Conservation (phyloP, 2,888 invertebrate genomes). For the Eupithecia tripunctaria region DNA sequence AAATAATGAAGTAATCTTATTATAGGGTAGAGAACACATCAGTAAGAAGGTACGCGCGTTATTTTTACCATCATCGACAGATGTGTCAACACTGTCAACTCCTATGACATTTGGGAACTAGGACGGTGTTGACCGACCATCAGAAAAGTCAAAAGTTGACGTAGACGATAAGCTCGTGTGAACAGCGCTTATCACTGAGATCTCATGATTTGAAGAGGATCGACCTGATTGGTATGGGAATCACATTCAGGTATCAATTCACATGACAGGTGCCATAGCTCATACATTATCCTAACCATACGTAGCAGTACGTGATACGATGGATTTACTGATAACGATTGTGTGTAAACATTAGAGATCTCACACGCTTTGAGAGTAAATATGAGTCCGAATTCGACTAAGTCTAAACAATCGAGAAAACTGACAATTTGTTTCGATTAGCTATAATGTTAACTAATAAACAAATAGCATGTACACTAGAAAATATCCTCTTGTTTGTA, state of each 20-base stretch:
- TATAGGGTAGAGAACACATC: not conserved
- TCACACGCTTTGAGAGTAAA: not conserved
- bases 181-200: conserved; percentile 65
- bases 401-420: not conserved
- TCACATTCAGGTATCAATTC: conserved; percentile 27
- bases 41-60: not conserved
- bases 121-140: conserved; percentile 57
- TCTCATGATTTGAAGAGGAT: conserved; percentile 47
- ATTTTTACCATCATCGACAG: not conserved
- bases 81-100: conserved; percentile 19
- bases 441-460: too few relatives aligned
- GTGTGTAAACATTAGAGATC: conserved; percentile 5
- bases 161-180: conserved; percentile 67
- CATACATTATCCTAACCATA: conserved; percentile 36
- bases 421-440: too few relatives aligned
- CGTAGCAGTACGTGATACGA: conserved; percentile 33
- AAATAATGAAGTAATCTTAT: not conserved
- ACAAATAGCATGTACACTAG: not conserved
- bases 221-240: conserved; percentile 53
- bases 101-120: conserved; percentile 19
- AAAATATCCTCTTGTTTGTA: not conserved
- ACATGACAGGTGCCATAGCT: conserved; percentile 38
- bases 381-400: not conserved
- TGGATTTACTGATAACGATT: conserved; percentile 27
- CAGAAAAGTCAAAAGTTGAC: conserved; percentile 65